Percentiles rank a stretch among this genome's conserved stretches.
phyloP scores from a whole-genome alignment of 2,797 vertebrate genomes.

The Sciurus vulgaris region DNA sequence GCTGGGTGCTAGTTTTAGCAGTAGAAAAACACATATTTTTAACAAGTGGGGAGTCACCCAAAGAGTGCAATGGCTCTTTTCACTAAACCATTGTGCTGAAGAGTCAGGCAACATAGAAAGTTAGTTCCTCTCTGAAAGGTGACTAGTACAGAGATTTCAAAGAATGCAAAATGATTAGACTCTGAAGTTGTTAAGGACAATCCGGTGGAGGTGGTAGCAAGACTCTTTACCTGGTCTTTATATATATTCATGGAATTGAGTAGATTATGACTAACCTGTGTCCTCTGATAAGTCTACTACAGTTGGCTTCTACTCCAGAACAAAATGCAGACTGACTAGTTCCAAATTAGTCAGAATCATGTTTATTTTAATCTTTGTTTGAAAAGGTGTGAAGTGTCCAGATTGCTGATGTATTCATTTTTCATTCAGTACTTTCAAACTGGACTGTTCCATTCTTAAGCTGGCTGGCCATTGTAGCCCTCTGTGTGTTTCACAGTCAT shows the following conservation, averaged over 20 bases:
- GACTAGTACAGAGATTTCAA: not conserved
- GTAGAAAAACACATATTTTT: conserved; percentile 1
- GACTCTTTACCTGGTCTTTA: not conserved
- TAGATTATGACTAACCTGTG: not conserved
- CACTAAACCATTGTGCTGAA: not conserved
- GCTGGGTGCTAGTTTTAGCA: conserved; percentile 20
- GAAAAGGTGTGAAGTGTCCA: conserved; percentile 36
- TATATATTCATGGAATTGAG: not conserved
- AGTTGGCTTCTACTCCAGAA: not conserved
- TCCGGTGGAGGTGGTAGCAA: not conserved
- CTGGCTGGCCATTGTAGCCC: conserved; percentile 95
- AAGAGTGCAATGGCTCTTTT: not conserved
- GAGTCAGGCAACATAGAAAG: not conserved
- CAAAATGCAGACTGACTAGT: conserved; percentile 22
- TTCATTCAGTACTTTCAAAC: conserved; percentile 95
- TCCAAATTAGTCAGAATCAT: conserved; percentile 37
- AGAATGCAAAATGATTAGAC: not conserved
- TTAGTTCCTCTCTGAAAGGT: not conserved
- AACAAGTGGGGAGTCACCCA: not conserved
- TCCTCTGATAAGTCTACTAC: not conserved
- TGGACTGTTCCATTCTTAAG: conserved; percentile 99
- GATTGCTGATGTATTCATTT: conserved; percentile 79
- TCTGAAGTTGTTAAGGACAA: not conserved
- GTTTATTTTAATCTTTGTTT: conserved; percentile 63
- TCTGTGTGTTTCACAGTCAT: conserved; percentile 92